Evolutionary conservation across 2,797 vertebrate species (phyloP), one percentile per base, ranked within the genome.

Genomic region (Taenioides sp.): DNA sequence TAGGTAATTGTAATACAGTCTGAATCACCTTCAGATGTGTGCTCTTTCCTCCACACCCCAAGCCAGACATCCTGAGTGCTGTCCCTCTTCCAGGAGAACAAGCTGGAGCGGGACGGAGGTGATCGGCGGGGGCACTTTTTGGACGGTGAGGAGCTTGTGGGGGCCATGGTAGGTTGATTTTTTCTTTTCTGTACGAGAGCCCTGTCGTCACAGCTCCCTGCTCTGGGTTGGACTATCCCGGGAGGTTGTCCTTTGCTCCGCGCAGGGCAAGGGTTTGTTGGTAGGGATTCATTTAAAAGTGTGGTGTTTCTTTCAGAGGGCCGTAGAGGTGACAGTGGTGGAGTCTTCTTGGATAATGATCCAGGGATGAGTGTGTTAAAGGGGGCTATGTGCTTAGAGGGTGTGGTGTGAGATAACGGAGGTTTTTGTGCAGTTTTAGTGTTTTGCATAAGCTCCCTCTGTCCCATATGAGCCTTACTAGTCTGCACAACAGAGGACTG

Each of bases 141-240:
- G 14, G 92, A 60, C 47, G 77, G 65, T 20, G 82, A 81, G 37
- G 74, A 69, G 66, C 49, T 62, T 23, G 50, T 74, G 52, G 81
- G 70, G n/a, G 72, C 27, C 0, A 68, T 20, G 2, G 82, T 37
- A 31, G 60, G 78, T 59, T 76, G 80, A 22, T 91, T 92, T 89
- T 95, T 95, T 71, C 93, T 92, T 75, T 95, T 95, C 86, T 94
- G 95, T 63, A 87, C 88, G 27, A 84, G 80, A 49, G 90, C 90
- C 67, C 91, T 92, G 2, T 91, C 89, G 65, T 94, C 86, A 31
- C 87, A 92, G 55, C 58, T 79, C n/a, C 84, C 73, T 27, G 66
- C 70, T 82, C 88, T 92, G 69, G 84, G 78, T 73, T 86, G 87
- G n/a, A 23, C 37, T 14, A 79, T 67, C 31, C 67, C 84, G 43